Conservation (phyloP, 1,140 invertebrate species). For the Physella acuta region DNA sequence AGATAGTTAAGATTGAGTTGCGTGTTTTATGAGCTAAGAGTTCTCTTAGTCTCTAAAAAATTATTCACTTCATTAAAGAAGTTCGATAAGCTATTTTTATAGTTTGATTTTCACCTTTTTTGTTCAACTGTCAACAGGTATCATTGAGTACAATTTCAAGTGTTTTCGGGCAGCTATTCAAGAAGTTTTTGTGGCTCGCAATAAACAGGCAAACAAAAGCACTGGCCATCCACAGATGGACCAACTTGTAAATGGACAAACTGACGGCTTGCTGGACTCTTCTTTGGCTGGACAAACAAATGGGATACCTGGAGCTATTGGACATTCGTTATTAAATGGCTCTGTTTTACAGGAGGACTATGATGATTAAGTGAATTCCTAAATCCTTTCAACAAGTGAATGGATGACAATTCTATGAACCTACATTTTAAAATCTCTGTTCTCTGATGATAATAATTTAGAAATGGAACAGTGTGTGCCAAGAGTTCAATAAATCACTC, state of each 20-base stretch:
- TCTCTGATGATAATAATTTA: too few relatives aligned
- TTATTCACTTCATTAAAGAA: background rate
- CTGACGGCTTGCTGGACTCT: background rate
- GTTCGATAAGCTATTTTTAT: background rate
- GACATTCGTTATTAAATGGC: background rate
- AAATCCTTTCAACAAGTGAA: too few relatives aligned
- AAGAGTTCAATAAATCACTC: too few relatives aligned
- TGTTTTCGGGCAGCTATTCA: constrained; percentile 80
- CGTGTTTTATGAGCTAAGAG: background rate
- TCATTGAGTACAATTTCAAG: constrained; percentile 95
- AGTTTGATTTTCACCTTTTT: background rate
- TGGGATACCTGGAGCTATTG: background rate
- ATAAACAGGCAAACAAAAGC: constrained; percentile 32
- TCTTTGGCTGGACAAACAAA: background rate
- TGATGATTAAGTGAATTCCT: background rate
- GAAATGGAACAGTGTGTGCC: too few relatives aligned
- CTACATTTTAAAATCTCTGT: too few relatives aligned
- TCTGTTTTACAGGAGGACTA: background rate
- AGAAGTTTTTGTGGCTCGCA: constrained; percentile 56
- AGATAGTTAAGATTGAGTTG: background rate
- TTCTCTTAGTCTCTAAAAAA: background rate
- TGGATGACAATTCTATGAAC: too few relatives aligned
- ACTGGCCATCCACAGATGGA: background rate
- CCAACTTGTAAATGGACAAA: background rate
- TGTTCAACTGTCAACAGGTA: constrained; percentile 70